Base-by-base conservation (phyloP, 2,113 vertebrate genomes). In the Orthonyx spaldingii region DNA sequence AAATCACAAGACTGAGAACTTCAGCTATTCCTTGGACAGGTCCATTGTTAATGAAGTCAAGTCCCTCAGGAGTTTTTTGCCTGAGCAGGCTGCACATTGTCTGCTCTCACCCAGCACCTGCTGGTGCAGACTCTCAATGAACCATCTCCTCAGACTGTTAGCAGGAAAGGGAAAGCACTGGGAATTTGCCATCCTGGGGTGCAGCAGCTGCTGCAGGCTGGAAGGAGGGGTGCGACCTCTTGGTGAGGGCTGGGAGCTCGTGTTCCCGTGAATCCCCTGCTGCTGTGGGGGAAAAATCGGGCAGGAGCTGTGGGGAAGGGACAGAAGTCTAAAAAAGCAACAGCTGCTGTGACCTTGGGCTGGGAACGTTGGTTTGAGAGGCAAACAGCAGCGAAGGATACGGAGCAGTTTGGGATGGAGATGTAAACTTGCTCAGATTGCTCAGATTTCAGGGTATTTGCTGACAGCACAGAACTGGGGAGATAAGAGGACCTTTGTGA, bases 71-170 rank as follows among this genome's bases (percentile, higher is more conserved):
- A 61, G 23, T 17, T 55, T 32, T 88, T 66, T 57, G 16, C 82
- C 78, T 33, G 21, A 78, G 74, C 50, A 74, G 85, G 37, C 90
- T 84, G 80, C 60, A 13, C 52, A 47, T 91, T 89, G 35, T 63
- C 60, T 91, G 56, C 20, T 91, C 84, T 84, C 87, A 91, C 81
- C 11, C 50, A 94, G 89, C 84, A 53, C 18, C 47, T 61, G 23
- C 91, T 63, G 23, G 87, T 55, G 84, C 91, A 82, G 95, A 84
- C 92, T 95, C 15, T 15, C 16, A 74, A 75, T 70, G 84, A 92
- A 52, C 9, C 12, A 0, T 10, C 30, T 92, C 49, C 56, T 52
- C 65, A 60, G 56, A 4, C 41, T 39, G 71, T 47, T 20, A 14
- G n/a, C 56, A 85, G 77, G 42, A 16, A 46, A 82, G 64, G 16